These are phyloP conservation scores for Ornithoptera alexandrae DNA, from an alignment of 2,888 invertebrate species.

Conservation along the genomic window DNA sequence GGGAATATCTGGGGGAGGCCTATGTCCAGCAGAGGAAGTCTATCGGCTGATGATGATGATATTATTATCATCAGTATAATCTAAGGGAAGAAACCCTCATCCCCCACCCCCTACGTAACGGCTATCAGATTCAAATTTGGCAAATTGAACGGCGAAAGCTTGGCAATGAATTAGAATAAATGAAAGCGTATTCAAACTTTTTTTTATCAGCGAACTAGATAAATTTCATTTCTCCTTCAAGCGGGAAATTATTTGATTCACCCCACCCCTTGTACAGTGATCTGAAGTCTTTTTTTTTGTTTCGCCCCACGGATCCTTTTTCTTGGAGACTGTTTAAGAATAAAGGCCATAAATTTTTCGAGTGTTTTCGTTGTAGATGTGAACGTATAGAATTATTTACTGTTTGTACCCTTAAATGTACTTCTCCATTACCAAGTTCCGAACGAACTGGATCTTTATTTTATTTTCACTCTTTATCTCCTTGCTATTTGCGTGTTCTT, in stretches of 20 bases:
- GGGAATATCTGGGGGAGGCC: too few species aligned
- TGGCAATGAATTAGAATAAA: background rate
- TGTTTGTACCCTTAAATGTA: slow-evolving; percentile 44
- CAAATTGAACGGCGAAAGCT: too few species aligned
- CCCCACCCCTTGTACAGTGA: slow-evolving; percentile 58
- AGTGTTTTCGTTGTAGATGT: slow-evolving; percentile 55
- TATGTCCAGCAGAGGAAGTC: too few species aligned
- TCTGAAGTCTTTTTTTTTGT: slow-evolving; percentile 52
- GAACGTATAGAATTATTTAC: slow-evolving; percentile 63
- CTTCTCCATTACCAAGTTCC: slow-evolving; percentile 36
- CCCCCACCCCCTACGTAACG: too few species aligned
- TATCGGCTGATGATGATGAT: too few species aligned
- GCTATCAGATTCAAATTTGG: too few species aligned
- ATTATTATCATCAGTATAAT: too few species aligned
- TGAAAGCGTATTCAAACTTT: background rate
- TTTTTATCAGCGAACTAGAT: slow-evolving; percentile 27
- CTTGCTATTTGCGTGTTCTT: background rate
- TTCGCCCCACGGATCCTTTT: slow-evolving; percentile 45
- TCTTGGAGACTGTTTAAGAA: slow-evolving; percentile 55
- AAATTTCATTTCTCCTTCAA: slow-evolving; percentile 44
- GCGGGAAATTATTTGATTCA: slow-evolving; percentile 66
- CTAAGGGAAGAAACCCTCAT: too few species aligned
- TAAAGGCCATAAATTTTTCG: slow-evolving; percentile 65
- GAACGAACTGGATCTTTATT: slow-evolving; percentile 29
- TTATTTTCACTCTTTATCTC: slow-evolving; percentile 18